phyloP scores from a whole-genome alignment of 2,113 vertebrate genomes.

The Hyaena hyaena region DNA sequence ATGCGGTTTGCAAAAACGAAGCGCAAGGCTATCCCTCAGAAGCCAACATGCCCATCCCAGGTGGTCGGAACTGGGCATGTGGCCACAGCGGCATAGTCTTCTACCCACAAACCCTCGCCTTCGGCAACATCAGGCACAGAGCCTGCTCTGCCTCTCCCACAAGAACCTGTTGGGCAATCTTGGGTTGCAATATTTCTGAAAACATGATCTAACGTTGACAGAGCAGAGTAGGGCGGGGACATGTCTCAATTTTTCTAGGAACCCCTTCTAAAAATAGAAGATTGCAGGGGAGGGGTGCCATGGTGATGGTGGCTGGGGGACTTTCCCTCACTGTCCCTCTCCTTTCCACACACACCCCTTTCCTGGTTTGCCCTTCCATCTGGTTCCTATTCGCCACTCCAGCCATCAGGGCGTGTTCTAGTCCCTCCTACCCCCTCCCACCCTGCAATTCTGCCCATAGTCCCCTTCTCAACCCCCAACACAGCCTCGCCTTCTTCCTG shows the following conservation, averaged over 20 bases:
- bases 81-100: accelerated
- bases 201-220: neutral
- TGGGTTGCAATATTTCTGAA: slow-evolving; percentile 30
- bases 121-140: neutral
- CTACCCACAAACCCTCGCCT: accelerated
- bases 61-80: accelerated
- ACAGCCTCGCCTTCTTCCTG: neutral
- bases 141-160: neutral
- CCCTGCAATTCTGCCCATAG: neutral
- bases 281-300: neutral
- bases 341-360: too few species aligned
- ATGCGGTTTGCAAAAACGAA: neutral
- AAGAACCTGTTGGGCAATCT: neutral
- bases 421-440: too few species aligned
- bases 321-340: too few species aligned
- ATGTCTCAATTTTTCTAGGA: slow-evolving; percentile 59
- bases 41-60: neutral
- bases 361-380: neutral
- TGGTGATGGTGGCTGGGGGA: accelerated
- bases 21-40: accelerated
- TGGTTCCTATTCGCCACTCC: neutral
- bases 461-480: neutral
- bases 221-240: neutral
- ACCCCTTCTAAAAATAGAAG: slow-evolving; percentile 42
- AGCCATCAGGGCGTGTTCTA: accelerated